A percentile compares a stretch with the other conserved stretches of the same genome.
Evolutionary conservation across 1,140 invertebrate genomes (phyloP).

Genomic region (Oncopodura yosiiana): DNA sequence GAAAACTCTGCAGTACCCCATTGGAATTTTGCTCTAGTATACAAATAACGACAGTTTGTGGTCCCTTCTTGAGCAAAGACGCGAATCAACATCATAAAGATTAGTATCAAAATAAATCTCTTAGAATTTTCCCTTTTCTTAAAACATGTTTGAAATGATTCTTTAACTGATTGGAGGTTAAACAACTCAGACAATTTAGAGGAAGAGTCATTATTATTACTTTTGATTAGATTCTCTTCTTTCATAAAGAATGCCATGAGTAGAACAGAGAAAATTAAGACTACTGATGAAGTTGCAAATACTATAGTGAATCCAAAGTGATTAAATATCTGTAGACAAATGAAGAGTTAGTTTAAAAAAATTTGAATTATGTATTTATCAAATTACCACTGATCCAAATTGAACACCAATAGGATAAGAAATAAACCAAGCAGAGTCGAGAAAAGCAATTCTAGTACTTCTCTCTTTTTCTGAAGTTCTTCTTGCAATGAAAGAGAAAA

Average conservation of each 20-base stretch:
- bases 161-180: slow-evolving; percentile 18
- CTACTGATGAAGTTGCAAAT: slow-evolving; percentile 7
- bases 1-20: slow-evolving; percentile 20
- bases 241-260: slow-evolving; percentile 4
- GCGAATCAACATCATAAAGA: slow-evolving; percentile 2
- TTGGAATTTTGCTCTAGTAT: slow-evolving; percentile 11
- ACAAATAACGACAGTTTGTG: slow-evolving; percentile 8
- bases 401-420: too few relatives aligned
- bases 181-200: slow-evolving; percentile 5
- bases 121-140: not conserved
- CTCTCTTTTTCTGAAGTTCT: too few relatives aligned
- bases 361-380: too few relatives aligned
- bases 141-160: slow-evolving; percentile 18
- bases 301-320: slow-evolving; percentile 4
- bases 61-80: slow-evolving; percentile 6
- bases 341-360: not conserved
- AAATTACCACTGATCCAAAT: too few relatives aligned
- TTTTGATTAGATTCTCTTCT: not conserved
- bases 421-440: too few relatives aligned
- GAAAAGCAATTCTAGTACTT: too few relatives aligned
- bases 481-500: too few relatives aligned
- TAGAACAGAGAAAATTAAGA: slow-evolving; percentile 5
- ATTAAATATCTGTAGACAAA: slow-evolving; percentile 5
- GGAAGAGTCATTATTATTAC: not conserved
- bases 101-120: slow-evolving; percentile 17